phyloP scores from a whole-genome alignment of 2,797 vertebrate species.

The Argentina silus region DNA sequence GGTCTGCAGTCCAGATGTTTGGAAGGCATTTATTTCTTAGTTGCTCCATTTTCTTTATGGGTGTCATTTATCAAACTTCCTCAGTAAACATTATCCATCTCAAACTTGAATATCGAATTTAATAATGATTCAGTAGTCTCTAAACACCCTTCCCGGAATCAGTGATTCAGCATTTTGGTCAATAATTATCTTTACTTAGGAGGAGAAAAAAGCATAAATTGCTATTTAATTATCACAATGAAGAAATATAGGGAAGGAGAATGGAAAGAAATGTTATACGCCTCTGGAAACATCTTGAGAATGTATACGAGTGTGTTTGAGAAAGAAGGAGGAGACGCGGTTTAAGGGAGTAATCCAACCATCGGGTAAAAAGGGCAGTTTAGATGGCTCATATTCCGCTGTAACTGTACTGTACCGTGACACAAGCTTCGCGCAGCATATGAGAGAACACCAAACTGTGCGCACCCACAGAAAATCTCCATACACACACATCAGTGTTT shows the following conservation, averaged over 20 bases:
- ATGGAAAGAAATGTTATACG: conserved; percentile 42
- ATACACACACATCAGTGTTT: conserved; percentile 44
- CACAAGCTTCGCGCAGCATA: conserved; percentile 61
- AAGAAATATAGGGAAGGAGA: neutral
- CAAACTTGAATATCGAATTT: neutral
- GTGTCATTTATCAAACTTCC: conserved; percentile 71
- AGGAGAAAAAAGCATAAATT: neutral
- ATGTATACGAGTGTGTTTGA: conserved; percentile 50
- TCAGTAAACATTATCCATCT: conserved; percentile 62
- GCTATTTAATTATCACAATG: neutral
- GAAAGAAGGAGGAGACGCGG: conserved; percentile 81
- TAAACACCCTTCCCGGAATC: neutral
- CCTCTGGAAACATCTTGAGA: conserved; percentile 57
- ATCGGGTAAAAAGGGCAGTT: conserved; percentile 74
- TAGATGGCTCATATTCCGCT: conserved; percentile 76
- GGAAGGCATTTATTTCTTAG: conserved; percentile 67
- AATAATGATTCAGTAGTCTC: neutral
- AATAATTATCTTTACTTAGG: neutral
- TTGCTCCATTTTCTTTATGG: conserved; percentile 62
- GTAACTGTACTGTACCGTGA: conserved; percentile 71
- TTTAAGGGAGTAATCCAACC: conserved; percentile 79
- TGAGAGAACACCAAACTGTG: conserved; percentile 56
- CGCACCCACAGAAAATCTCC: conserved; percentile 49
- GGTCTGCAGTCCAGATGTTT: conserved; percentile 84
- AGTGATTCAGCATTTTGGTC: neutral